phyloP scores from a whole-genome alignment of 2,797 vertebrate species.

The Lerista edwardsae region DNA sequence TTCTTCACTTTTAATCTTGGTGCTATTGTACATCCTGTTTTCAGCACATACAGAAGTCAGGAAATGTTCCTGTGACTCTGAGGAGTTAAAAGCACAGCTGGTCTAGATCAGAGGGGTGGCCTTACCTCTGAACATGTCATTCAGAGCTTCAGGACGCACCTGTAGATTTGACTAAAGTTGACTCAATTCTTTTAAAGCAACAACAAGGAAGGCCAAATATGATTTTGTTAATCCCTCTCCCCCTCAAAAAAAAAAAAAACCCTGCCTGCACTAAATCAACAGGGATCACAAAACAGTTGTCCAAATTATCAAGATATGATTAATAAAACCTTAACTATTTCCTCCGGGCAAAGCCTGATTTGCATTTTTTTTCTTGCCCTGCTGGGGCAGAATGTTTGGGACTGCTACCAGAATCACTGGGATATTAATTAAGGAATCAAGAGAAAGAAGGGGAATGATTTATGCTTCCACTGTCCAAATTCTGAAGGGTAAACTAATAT shows the following conservation, averaged over 20 bases:
- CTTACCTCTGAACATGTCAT: neutral
- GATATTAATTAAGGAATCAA: neutral
- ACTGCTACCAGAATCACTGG: neutral
- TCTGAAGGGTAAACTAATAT: neutral
- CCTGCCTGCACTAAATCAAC: neutral
- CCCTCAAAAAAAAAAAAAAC: too few relatives aligned
- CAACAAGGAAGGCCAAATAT: neutral
- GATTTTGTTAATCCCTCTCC: neutral
- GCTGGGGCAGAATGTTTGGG: neutral
- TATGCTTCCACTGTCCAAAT: neutral
- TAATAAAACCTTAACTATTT: neutral
- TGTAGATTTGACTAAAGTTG: neutral
- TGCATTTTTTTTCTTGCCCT: neutral
- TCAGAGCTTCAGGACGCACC: neutral
- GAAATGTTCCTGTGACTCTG: neutral
- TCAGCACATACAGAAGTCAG: neutral
- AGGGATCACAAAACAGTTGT: neutral
- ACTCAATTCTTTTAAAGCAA: neutral
- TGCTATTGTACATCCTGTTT: neutral
- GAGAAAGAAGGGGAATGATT: neutral
- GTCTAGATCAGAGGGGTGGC: neutral
- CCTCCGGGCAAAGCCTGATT: neutral
- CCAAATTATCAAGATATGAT: neutral
- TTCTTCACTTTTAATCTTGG: neutral
- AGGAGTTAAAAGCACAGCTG: neutral